A percentile compares a stretch with the other conserved stretches of the same genome.
Evolutionary conservation across 1,140 invertebrate species (phyloP).

Genomic region (Heliconius melpomene): DNA sequence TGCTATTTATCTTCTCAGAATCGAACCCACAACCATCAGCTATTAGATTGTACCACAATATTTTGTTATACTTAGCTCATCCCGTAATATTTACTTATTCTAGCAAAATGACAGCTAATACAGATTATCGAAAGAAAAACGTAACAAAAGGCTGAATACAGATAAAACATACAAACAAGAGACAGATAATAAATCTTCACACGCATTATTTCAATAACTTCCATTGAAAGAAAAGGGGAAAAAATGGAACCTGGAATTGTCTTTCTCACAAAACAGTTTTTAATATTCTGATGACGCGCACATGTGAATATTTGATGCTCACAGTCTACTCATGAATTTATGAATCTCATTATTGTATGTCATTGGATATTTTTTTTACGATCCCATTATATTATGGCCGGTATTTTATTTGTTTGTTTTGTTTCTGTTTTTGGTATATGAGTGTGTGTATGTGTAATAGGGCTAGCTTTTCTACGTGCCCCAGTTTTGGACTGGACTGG

Average conservation of each 20-base stretch:
- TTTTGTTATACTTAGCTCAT: too few species aligned
- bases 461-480: too few species aligned
- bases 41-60: too few species aligned
- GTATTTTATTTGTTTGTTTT: conserved; percentile 34
- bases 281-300: conserved; percentile 53
- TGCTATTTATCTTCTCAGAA: too few species aligned
- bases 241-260: conserved; percentile 29
- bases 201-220: conserved; percentile 1
- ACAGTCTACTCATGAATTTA: conserved; percentile 56
- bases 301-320: conserved; percentile 50
- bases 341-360: conserved; percentile 58
- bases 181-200: conserved; percentile 8
- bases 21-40: too few species aligned
- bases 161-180: neutral
- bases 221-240: conserved; percentile 19
- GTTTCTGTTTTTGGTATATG: conserved; percentile 1
- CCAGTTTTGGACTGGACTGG: too few species aligned
- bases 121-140: neutral
- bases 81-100: neutral
- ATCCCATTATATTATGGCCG: conserved; percentile 41
- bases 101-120: neutral
- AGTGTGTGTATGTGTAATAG: neutral
- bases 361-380: conserved; percentile 43
- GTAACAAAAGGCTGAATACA: neutral
- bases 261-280: conserved; percentile 51